A percentile compares a stretch with the other conserved stretches of the same genome.
Evolutionary conservation across 1,140 invertebrate species (phyloP).

Genomic region (Uloborus diversus): DNA sequence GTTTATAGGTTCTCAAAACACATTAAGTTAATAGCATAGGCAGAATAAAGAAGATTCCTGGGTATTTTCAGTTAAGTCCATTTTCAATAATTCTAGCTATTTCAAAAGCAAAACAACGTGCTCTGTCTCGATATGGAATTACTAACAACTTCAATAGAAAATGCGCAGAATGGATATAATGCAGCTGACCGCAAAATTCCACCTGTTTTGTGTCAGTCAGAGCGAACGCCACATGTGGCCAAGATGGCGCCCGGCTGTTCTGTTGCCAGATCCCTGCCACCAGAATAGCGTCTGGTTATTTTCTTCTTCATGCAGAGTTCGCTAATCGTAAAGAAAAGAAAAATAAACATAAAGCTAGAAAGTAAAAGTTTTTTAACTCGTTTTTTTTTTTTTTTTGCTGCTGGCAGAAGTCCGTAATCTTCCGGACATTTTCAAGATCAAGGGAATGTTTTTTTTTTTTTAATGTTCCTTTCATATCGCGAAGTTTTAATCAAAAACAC

Average conservation of each 20-base stretch:
- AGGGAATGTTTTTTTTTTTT: no score
- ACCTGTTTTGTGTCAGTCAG: conserved; percentile 51
- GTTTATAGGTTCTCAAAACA: no score
- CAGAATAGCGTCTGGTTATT: conserved; percentile 43
- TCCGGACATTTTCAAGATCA: no score
- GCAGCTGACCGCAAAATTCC: conserved; percentile 48
- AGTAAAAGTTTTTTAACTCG: background rate
- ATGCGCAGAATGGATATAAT: conserved; percentile 12
- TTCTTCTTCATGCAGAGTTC: conserved; percentile 26
- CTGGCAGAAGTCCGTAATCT: no score
- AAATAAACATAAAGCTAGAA: background rate
- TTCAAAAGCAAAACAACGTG: conserved; percentile 32
- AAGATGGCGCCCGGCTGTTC: conserved; percentile 43
- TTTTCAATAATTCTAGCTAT: conserved; percentile 32
- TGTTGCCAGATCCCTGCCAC: conserved; percentile 30
- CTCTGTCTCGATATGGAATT: conserved; percentile 42
- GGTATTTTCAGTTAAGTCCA: background rate
- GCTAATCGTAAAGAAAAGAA: conserved; percentile 1
- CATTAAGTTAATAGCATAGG: background rate
- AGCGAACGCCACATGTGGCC: conserved; percentile 39
- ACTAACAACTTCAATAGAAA: conserved; percentile 48
- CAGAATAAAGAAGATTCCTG: background rate
- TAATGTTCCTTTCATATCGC: no score
- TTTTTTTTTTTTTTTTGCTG: background rate
- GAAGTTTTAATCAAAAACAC: no score